Percentiles rank a stretch among this genome's conserved stretches.
Evolutionary conservation across 2,888 invertebrate genomes (phyloP).

Genomic region (Melangyna quadrimaculata): DNA sequence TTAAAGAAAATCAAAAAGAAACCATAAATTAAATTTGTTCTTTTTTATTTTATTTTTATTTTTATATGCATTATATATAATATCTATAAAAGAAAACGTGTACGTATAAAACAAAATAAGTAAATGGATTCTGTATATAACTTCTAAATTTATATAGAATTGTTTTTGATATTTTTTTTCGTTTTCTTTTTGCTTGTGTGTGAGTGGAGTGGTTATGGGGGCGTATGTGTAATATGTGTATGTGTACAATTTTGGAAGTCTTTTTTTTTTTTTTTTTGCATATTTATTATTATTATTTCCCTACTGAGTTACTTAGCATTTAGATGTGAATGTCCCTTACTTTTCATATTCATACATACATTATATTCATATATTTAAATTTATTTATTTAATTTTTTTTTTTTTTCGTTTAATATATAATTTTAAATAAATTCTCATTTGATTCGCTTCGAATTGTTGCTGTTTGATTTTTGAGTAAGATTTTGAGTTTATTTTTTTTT

Average conservation of each 20-base stretch:
- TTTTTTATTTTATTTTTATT: constrained; percentile 39
- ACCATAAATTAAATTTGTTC: constrained; percentile 43
- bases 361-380: constrained; percentile 50
- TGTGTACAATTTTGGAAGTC: constrained; percentile 65
- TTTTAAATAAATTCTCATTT: constrained; percentile 63
- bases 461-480: constrained; percentile 41
- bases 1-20: constrained; percentile 22
- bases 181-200: not conserved
- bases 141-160: constrained; percentile 51
- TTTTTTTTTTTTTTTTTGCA: constrained; percentile 24
- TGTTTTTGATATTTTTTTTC: not conserved
- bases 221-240: constrained; percentile 21
- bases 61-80: constrained; percentile 57
- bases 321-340: constrained; percentile 68
- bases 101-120: constrained; percentile 64
- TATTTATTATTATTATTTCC: constrained; percentile 33
- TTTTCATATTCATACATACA: constrained; percentile 67
- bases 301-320: constrained; percentile 64
- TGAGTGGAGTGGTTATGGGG: not conserved
- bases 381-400: constrained; percentile 29
- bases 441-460: constrained; percentile 59
- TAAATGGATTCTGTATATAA: constrained; percentile 15
- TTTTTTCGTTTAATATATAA: constrained; percentile 18
- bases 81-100: constrained; percentile 58
- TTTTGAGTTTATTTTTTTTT: constrained; percentile 27